Conservation (phyloP, 23 tunicate genomes). For the Trididemnum miniatum region DNA sequence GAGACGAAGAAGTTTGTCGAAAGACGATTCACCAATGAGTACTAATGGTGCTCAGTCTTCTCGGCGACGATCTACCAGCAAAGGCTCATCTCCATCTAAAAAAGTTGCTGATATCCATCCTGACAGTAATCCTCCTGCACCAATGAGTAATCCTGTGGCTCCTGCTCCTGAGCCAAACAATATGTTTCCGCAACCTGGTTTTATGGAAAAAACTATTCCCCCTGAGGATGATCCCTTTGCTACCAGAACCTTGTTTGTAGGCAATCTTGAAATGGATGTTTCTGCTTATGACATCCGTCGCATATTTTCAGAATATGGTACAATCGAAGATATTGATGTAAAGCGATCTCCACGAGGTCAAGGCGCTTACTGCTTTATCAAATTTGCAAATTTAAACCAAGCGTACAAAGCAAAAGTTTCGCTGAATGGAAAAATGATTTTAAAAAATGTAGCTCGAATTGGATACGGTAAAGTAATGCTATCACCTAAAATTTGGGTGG, state of each 20-base stretch:
- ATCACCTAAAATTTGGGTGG: conserved; percentile 90
- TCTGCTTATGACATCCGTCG: conserved; percentile 50
- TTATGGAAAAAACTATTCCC: conserved; percentile 78
- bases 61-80: conserved; percentile 33
- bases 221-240: conserved; percentile 98
- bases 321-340: conserved; percentile 78
- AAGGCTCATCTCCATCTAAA: conserved; percentile 24
- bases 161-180: conserved; percentile 26
- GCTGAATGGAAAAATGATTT: conserved; percentile 81
- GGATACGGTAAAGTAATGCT: conserved; percentile 95
- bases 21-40: conserved; percentile 30
- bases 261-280: conserved; percentile 82
- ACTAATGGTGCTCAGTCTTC: background rate
- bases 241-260: conserved; percentile 90
- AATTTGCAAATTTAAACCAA: conserved; percentile 85
- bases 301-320: conserved; percentile 62
- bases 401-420: conserved; percentile 95
- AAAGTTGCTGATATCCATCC: background rate
- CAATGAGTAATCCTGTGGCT: background rate
- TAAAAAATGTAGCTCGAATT: conserved; percentile 68
- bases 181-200: conserved; percentile 37
- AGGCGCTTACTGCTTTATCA: conserved; percentile 80
- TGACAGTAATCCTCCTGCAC: background rate
- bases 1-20: conserved; percentile 5
- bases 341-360: conserved; percentile 68